Conservation (phyloP, 1,140 invertebrate species). For the Vanessa atalanta region DNA sequence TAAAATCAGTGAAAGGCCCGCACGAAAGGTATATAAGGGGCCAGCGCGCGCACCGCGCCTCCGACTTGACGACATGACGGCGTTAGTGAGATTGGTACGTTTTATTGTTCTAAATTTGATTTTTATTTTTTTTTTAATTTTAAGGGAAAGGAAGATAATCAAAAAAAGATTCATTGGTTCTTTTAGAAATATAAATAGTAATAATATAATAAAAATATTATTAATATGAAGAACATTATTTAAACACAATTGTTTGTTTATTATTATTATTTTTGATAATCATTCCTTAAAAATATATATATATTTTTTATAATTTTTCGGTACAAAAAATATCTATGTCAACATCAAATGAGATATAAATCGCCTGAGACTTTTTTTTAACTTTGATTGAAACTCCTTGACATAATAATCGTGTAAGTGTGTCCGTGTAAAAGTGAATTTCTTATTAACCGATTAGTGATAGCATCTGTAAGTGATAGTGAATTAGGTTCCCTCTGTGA, state of each 20-base stretch:
- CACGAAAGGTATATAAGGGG: conserved; percentile 67
- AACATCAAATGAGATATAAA: too few species aligned
- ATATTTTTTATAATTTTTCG: too few species aligned
- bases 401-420: not conserved
- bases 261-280: too few species aligned
- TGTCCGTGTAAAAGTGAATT: conserved; percentile 11
- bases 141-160: conserved; percentile 6
- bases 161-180: not conserved
- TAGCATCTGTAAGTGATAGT: conserved; percentile 47
- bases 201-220: too few species aligned
- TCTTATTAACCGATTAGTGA: not conserved
- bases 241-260: too few species aligned
- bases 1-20: conserved; percentile 67
- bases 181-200: too few species aligned
- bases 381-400: too few species aligned
- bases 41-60: conserved; percentile 62
- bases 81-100: conserved; percentile 74
- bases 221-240: too few species aligned
- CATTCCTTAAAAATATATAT: too few species aligned
- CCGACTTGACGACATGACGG: conserved; percentile 71
- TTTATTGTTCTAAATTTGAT: conserved; percentile 40
- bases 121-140: conserved; percentile 26
- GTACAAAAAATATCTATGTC: too few species aligned
- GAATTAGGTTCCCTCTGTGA: conserved; percentile 48
- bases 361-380: too few species aligned